Base-by-base conservation (phyloP, 2,888 invertebrate species). In the Lissonota sp. region DNA sequence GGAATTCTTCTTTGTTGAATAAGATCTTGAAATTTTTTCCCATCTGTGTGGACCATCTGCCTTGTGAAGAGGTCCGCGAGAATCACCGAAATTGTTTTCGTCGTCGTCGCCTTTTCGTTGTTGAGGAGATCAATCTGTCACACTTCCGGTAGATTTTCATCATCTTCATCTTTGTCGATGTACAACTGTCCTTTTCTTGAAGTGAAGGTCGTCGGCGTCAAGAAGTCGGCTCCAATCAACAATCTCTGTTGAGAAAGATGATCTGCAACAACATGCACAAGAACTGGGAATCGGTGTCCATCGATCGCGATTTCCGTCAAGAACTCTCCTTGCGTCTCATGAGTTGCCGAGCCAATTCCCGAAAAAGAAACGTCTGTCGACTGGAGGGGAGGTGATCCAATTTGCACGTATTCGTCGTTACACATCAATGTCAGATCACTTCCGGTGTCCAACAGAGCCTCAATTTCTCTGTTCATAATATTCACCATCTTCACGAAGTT, bases 371-470 rank as follows among this genome's bases (percentile, higher is more conserved):
- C 49, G n/a, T 64, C 16, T 10, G 44, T 26, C 6, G 12, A 14
- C 12, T 60, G 14, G 37, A 79, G 62, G n/a, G 42, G 55, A 6
- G 81, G 81, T 70, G 74, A 62, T 10, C 76, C 79, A 42, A 81
- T 46, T 53, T 53, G 63, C 7, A 67, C 57, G 57, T 81, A 81
- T 26, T 73, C 64, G 14, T 62, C 58, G 10, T 16, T 53, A 39
- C 76, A 37, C 63, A 79, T 73, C 7, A 83, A 14, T 1, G 69
- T 67, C 2, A 81, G 40, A 73, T 83, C 77, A 46, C 81, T 81
- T 10, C 76, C 83, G 1, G 74, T 81, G 60, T 81, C 81, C 7
- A 81, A 40, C 49, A 79, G 40, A 6, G 83, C 83, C 37, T 42
- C 14, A 6, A 79, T 58, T 40, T 66, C 74, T 8, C 40, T 40